These are phyloP conservation scores for Cheirogaleus medius DNA, from an alignment of 2,113 vertebrate species.

Conservation along the genomic window DNA sequence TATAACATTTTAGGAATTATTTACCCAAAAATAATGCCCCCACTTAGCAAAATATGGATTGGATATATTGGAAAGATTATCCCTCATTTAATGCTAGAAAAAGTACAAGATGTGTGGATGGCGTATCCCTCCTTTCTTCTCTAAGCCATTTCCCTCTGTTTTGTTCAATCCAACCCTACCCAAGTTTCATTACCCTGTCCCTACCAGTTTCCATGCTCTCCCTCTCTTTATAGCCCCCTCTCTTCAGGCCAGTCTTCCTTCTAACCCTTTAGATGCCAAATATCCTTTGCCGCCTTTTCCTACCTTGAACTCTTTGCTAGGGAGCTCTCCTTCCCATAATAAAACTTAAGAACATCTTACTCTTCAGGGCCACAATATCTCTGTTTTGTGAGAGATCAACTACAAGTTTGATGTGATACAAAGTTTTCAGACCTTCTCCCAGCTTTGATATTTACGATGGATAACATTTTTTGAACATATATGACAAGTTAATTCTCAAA, in stretches of 20 bases:
- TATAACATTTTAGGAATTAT: conserved; percentile 6
- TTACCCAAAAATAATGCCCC: neutral
- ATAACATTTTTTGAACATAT: neutral
- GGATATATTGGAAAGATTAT: neutral
- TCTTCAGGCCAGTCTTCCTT: neutral
- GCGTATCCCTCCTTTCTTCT: neutral
- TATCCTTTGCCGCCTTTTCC: neutral
- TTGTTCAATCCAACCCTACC: neutral
- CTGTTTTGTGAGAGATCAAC: neutral
- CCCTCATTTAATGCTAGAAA: neutral
- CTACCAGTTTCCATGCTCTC: neutral
- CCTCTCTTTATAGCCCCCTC: neutral
- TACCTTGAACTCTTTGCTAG: neutral
- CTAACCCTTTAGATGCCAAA: neutral
- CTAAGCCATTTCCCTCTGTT: neutral
- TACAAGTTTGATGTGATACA: neutral
- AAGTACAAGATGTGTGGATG: neutral
- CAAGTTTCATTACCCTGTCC: neutral
- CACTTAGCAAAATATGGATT: conserved; percentile 32
- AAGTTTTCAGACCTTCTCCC: neutral
- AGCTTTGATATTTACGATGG: neutral
- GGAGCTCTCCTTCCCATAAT: neutral
- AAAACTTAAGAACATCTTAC: neutral
- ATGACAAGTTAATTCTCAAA: conserved; percentile 2
- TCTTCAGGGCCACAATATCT: neutral